Evolutionary conservation across 2,113 vertebrate genomes (phyloP), one percentile per base, ranked within the genome.

Genomic region (Rhinopithecus roxellana): DNA sequence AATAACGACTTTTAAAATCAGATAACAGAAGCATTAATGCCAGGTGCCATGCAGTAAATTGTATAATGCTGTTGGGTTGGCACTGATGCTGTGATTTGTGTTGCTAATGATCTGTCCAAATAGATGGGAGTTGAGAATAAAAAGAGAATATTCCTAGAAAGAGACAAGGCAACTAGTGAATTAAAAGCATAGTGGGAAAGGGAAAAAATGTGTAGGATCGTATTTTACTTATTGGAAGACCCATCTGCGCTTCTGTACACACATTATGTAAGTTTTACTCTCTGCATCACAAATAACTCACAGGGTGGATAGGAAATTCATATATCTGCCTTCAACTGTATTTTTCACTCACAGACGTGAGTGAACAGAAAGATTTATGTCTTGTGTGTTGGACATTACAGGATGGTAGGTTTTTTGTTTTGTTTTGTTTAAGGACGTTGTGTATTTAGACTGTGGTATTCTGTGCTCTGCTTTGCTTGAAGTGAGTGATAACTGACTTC

Each of bases 321-420:
- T 97, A 94, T 96, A 89, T 95, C 0, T 95, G 27, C 40, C 8
- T 98, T 92, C 89, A 61, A 30, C n/a, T 92, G 0, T 3, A 96
- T 97, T 97, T 92, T 81, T 86, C 32, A 67, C 14, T 97, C 8
- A 11, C 30, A 85, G 80, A 87, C 64, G 40, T 89, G 89, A 97
- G 92, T 94, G 94, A 97, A 18, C 45, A 89, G 83, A 92, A 10
- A 97, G 96, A 95, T 79, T 98, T 83, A 91, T 87, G 69, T 85
- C 18, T 95, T 79, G 17, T 85, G 14, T 52, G 1, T 88, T 69
- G 72, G 93, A 88, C 92, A 57, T 52, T 52, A 4, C 11, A 72
- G 40, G 48, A 74, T 22, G n/a, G 14, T 67, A 20, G 55, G 17
- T 82, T 61, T 59, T 64, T 79, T 2, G 12, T 38, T 75, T 25